Evolutionary conservation across 2,888 invertebrate genomes (phyloP), one percentile per base, ranked within the genome.

Genomic region (Oegoconia quadripuncta): DNA sequence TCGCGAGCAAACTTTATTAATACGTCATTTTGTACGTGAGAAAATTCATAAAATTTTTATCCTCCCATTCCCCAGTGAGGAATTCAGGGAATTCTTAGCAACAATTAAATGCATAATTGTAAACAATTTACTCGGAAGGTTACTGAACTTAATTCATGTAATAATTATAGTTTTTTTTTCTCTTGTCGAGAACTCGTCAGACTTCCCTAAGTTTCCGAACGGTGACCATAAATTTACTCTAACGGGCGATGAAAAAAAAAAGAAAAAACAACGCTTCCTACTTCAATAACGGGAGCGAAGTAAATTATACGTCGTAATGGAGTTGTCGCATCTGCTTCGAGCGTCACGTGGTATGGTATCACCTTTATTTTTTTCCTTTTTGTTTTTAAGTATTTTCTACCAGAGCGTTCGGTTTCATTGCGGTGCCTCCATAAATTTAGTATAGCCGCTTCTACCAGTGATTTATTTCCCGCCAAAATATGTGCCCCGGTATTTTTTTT

Each of bases 381-480:
- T 64, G 52, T 59, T 67, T 73, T 70, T 70, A 66, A 62, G 60
- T 68, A 70, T 72, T 73, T 68, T 74, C 72, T 66, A 73, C 70
- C 69, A 29, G n/a, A n/a, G 57, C 45, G 45, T 53, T 60, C 59
- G 61, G 59, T 58, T 61, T 60, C 65, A 62, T 64, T 63, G 69
- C 65, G 65, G 66, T 63, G 70, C 80, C 74, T 68, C 83, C 74
- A 86, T 84, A 84, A 86, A 84, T 86, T 83, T 75, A 54, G 74
- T 80, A 79, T 80, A 70, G 79, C 68, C 67, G 63, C 78, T 69
- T 81, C 82, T 75, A 74, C 55, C 66, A 42, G 78, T 83, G 86
- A 87, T 87, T 87, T 86, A 87, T 86, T 77, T 66, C 82, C 84
- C 68, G 86, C 86, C 82, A 86, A 87, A 86, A 83, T 77, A 74